A percentile compares a stretch with the other conserved stretches of the same genome.
phyloP scores from a whole-genome alignment of 2,888 invertebrate genomes.

The Pomacea canaliculata region DNA sequence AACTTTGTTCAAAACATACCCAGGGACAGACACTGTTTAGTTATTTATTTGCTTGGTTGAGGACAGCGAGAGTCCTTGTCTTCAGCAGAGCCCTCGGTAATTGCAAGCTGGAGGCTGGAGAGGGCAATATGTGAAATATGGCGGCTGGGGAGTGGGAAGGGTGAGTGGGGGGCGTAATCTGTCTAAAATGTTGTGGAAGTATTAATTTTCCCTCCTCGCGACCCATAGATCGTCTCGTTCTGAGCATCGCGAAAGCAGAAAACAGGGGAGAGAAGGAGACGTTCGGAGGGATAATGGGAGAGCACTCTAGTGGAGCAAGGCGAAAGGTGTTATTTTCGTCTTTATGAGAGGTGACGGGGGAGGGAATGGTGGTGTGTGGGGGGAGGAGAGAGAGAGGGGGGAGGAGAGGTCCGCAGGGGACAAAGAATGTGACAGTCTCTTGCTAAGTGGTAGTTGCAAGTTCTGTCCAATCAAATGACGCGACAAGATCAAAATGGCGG shows the following conservation, averaged over 20 bases:
- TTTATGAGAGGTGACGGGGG: no score
- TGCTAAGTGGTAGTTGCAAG: no score
- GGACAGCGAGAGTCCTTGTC: not conserved
- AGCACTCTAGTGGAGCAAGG: no score
- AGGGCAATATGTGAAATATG: not conserved
- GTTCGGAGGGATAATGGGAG: not conserved
- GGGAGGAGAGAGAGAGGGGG: no score
- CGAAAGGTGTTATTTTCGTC: no score
- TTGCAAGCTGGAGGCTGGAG: constrained; percentile 7
- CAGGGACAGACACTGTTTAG: not conserved
- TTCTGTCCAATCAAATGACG: no score
- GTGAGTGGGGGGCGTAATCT: not conserved
- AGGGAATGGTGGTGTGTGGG: no score
- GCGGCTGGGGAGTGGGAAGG: not conserved
- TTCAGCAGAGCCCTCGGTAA: not conserved
- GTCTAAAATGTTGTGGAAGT: constrained; percentile 17
- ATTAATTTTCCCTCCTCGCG: constrained; percentile 8
- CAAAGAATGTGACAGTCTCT: no score
- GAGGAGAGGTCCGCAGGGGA: no score
- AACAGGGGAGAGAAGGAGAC: not conserved
- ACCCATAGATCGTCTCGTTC: not conserved
- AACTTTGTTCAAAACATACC: not conserved
- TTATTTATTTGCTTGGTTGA: constrained; percentile 15
- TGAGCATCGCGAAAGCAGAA: not conserved
- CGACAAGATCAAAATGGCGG: no score